Conservation (phyloP, 1,140 invertebrate species). For the Philotrypesis tridentata region DNA sequence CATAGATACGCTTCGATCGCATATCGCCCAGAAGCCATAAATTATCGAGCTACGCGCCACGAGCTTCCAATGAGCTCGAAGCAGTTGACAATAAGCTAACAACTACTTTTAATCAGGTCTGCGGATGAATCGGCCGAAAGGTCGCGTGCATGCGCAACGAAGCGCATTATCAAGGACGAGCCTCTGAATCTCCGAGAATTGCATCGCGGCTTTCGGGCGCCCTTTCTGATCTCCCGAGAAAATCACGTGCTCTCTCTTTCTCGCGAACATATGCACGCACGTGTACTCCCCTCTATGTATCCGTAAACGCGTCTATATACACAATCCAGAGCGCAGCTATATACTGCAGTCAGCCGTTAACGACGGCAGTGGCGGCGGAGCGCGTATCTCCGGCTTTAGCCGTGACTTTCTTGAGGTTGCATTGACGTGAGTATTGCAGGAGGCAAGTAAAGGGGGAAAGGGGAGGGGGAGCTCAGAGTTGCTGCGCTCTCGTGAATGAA, state of each 20-base stretch:
- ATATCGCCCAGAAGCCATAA: constrained; percentile 35
- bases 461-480: constrained; percentile 35
- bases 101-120: background rate
- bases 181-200: background rate
- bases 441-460: too few species aligned
- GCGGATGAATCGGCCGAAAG: background rate
- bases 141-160: too few species aligned
- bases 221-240: constrained; percentile 3
- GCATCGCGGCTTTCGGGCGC: background rate
- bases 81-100: constrained; percentile 8
- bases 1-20: constrained; percentile 33
- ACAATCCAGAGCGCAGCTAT: background rate
- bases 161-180: background rate
- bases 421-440: background rate
- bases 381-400: constrained; percentile 52
- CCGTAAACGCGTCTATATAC: too few species aligned
- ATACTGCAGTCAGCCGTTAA: constrained; percentile 24
- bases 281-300: background rate
- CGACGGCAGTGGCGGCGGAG: constrained; percentile 15
- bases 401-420: constrained; percentile 53
- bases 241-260: constrained; percentile 31
- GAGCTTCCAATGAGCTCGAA: background rate
- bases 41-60: constrained; percentile 18
- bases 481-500: constrained; percentile 62
- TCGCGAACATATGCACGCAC: constrained; percentile 24